A percentile compares a stretch with the other conserved stretches of the same genome.
phyloP scores from a whole-genome alignment of 2,888 invertebrate genomes.

The Hirtodrosophila cameraria region DNA sequence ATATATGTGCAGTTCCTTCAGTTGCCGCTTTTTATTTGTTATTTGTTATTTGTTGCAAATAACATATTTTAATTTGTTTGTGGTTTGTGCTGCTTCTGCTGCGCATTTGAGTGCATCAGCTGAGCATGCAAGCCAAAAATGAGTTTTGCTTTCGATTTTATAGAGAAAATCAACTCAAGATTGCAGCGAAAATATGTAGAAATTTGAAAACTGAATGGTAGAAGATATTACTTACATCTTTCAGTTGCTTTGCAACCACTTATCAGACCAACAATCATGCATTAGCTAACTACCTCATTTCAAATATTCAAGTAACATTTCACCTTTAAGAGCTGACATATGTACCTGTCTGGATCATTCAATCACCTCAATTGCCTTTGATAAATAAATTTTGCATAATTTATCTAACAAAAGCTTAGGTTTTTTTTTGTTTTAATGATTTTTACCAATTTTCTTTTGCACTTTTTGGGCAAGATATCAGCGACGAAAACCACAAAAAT shows the following conservation, averaged over 20 bases:
- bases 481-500: conserved; percentile 54
- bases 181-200: conserved; percentile 1
- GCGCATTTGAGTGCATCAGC: conserved; percentile 80
- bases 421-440: conserved; percentile 8
- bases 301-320: conserved; percentile 19
- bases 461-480: conserved; percentile 6
- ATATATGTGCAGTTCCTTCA: conserved; percentile 33
- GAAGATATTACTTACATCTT: background rate
- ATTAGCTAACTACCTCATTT: conserved; percentile 15
- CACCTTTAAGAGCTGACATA: conserved; percentile 7
- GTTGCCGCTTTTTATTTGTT: conserved; percentile 47
- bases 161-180: conserved; percentile 40
- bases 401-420: conserved; percentile 24
- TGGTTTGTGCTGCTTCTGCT: conserved; percentile 46
- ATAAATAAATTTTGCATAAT: conserved; percentile 25
- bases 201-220: conserved; percentile 4
- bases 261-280: conserved; percentile 8
- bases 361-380: conserved; percentile 31
- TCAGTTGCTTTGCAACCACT: background rate
- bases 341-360: conserved; percentile 1
- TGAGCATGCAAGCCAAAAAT: conserved; percentile 71
- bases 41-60: conserved; percentile 60
- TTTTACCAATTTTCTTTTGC: conserved; percentile 25
- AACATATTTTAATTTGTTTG: conserved; percentile 67
- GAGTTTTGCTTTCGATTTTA: conserved; percentile 66